Conservation (phyloP, 2,888 invertebrate genomes). For the Xestia sexstrigata region DNA sequence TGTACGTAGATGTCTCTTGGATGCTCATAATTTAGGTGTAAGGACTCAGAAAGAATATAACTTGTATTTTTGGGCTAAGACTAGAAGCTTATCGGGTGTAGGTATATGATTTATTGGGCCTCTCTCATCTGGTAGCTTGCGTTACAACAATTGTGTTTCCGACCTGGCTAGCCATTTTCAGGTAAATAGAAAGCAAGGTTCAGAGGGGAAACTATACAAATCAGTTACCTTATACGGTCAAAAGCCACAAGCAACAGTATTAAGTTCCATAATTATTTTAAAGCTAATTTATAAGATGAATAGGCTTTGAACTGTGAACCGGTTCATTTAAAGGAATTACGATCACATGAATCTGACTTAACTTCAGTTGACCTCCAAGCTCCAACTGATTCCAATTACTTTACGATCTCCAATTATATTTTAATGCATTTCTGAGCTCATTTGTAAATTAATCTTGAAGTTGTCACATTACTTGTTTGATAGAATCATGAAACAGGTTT, state of each 20-base stretch:
- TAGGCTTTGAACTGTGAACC: conserved; percentile 33
- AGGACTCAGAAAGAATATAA: background rate
- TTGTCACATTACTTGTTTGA: background rate
- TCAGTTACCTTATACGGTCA: background rate
- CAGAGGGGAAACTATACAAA: background rate
- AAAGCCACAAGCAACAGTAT: conserved; percentile 1
- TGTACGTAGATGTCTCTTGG: background rate
- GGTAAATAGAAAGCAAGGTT: background rate
- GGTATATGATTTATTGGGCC: too few species aligned
- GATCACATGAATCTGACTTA: conserved; percentile 47
- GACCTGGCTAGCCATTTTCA: background rate
- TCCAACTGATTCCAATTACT: conserved; percentile 38
- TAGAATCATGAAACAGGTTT: conserved; percentile 10
- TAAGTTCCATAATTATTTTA: conserved; percentile 31
- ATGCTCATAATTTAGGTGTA: background rate
- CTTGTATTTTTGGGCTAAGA: background rate
- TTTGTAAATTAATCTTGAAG: conserved; percentile 21
- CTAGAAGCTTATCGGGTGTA: background rate
- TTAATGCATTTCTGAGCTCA: conserved; percentile 40
- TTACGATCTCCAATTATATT: conserved; percentile 41
- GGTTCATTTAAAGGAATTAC: conserved; percentile 41
- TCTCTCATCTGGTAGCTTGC: background rate
- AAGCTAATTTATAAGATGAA: conserved; percentile 22
- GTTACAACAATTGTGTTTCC: background rate
- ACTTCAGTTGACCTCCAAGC: conserved; percentile 49